Percentiles rank a stretch among this genome's conserved stretches.
These are phyloP conservation scores for Marasmarcha lunaedactyla DNA, from an alignment of 2,888 invertebrate genomes.

Conservation along the genomic window DNA sequence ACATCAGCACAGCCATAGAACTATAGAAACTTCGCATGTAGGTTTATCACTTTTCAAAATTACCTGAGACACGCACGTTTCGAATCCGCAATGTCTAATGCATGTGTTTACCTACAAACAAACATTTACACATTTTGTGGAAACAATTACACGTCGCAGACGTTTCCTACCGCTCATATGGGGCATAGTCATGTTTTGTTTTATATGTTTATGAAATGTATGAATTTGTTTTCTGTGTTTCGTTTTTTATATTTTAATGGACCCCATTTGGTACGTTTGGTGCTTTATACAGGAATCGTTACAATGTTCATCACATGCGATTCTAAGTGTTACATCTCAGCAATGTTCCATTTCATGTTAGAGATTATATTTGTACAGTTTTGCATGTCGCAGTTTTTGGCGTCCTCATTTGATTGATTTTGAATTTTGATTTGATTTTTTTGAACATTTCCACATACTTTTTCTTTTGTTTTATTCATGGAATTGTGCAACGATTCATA, in stretches of 20 bases:
- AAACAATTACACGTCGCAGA: not conserved
- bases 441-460: too few relatives aligned
- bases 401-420: too few relatives aligned
- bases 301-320: too few relatives aligned
- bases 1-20: constrained; percentile 21
- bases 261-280: too few relatives aligned
- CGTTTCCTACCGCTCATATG: not conserved
- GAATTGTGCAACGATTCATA: too few relatives aligned
- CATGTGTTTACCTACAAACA: constrained; percentile 27
- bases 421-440: not conserved
- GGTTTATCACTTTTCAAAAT: constrained; percentile 18
- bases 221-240: not conserved
- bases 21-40: constrained; percentile 29
- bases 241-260: too few relatives aligned
- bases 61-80: constrained; percentile 26
- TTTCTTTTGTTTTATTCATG: too few relatives aligned
- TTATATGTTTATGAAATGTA: constrained; percentile 8
- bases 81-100: constrained; percentile 26
- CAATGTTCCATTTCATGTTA: too few relatives aligned
- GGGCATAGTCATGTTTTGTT: constrained; percentile 6
- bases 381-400: too few relatives aligned
- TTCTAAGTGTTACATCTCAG: too few relatives aligned
- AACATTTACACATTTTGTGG: constrained; percentile 3
- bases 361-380: too few relatives aligned
- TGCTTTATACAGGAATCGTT: too few relatives aligned